A percentile compares a stretch with the other conserved stretches of the same genome.
Evolutionary conservation across 2,113 vertebrate genomes (phyloP).

Genomic region (Microcebus ravelobensis): DNA sequence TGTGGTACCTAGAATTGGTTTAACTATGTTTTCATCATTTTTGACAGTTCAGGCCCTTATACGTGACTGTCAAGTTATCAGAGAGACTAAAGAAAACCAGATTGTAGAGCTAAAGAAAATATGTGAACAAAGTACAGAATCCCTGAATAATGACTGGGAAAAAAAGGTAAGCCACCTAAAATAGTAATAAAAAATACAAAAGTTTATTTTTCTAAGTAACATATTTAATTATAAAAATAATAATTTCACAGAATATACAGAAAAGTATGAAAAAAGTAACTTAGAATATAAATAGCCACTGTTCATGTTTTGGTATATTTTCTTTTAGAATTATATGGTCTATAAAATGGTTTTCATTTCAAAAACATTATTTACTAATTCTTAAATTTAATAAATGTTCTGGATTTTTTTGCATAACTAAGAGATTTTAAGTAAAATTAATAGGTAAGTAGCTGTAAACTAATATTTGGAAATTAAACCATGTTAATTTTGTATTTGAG

Average conservation of each 20-base stretch:
- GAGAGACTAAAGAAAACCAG: constrained; percentile 95
- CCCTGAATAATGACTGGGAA: constrained; percentile 95
- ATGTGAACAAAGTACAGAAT: constrained; percentile 92
- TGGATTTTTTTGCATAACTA: background rate
- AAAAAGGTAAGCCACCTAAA: constrained; percentile 89
- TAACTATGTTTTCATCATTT: constrained; percentile 71
- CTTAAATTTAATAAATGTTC: background rate
- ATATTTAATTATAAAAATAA: background rate
- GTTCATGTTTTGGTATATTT: background rate
- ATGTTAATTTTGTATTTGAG: background rate
- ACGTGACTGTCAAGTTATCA: constrained; percentile 93
- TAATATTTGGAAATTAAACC: background rate
- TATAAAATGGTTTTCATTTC: constrained; percentile 38
- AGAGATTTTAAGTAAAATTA: constrained; percentile 21
- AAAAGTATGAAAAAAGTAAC: background rate
- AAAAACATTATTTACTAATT: constrained; percentile 14
- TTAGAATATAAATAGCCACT: background rate
- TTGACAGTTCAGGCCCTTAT: constrained; percentile 94
- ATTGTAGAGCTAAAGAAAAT: constrained; percentile 95
- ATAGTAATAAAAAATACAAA: background rate
- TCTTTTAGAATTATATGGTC: background rate
- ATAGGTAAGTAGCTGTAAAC: background rate
- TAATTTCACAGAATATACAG: background rate
- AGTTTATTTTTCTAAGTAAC: background rate
- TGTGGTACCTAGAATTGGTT: constrained; percentile 50